A percentile compares a stretch with the other conserved stretches of the same genome.
phyloP scores from a whole-genome alignment of 2,113 vertebrate genomes.

The Brevimyrus niger region DNA sequence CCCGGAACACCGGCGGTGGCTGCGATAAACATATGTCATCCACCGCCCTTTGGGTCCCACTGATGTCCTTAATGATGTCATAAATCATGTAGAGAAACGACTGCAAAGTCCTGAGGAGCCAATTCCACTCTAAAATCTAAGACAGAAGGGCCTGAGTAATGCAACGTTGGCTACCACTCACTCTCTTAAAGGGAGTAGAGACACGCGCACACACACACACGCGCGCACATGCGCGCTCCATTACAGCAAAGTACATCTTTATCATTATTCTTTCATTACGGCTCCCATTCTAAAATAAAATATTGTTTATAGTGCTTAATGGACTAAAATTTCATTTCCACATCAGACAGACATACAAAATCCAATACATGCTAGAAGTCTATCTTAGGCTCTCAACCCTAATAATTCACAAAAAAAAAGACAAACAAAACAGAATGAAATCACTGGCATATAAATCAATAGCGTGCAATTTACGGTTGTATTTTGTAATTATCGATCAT shows the following conservation, averaged over 20 bases:
- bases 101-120: not conserved
- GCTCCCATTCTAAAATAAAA: not conserved
- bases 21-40: constrained; percentile 28
- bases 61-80: constrained; percentile 35
- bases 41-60: constrained; percentile 25
- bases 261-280: not conserved
- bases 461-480: constrained; percentile 51
- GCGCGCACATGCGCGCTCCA: not conserved
- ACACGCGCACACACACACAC: not conserved
- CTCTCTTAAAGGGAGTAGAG: not conserved
- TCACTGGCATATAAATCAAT: constrained; percentile 52
- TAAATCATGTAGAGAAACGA: constrained; percentile 28
- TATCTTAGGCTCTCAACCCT: constrained; percentile 47
- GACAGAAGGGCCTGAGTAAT: not conserved
- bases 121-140: not conserved
- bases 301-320: constrained; percentile 38
- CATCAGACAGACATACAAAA: constrained; percentile 39
- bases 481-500: constrained; percentile 52
- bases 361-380: constrained; percentile 46
- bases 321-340: constrained; percentile 51
- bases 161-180: not conserved
- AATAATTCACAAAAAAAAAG: constrained; percentile 35
- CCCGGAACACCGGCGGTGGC: constrained; percentile 36
- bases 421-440: not conserved
- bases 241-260: not conserved